Evolutionary conservation across 92 coral and sea anemone genomes (phyloP).

Genomic region (Bergia sp.): DNA sequence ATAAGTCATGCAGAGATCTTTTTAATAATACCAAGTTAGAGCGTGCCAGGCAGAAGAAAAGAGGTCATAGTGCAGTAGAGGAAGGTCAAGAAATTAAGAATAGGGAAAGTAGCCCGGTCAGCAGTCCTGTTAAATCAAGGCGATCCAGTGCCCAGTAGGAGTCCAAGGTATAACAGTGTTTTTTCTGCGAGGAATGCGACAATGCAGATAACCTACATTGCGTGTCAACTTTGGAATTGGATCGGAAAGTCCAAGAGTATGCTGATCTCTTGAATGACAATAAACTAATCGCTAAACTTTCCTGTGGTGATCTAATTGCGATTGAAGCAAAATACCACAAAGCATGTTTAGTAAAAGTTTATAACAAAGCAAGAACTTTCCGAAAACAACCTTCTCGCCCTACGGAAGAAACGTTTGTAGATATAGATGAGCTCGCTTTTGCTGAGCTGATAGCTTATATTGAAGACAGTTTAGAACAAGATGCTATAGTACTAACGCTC

Average conservation of each 20-base stretch:
- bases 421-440: slow-evolving; percentile 63
- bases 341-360: slow-evolving; percentile 48
- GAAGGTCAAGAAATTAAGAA: slow-evolving; percentile 27
- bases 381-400: slow-evolving; percentile 31
- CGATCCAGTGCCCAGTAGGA: slow-evolving; percentile 22
- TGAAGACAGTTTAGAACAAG: slow-evolving; percentile 56
- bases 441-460: slow-evolving; percentile 67
- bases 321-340: slow-evolving; percentile 68
- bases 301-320: slow-evolving; percentile 62
- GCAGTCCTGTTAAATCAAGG: slow-evolving; percentile 49
- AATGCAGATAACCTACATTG: slow-evolving; percentile 27
- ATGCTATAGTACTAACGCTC: slow-evolving; percentile 47
- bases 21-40: slow-evolving; percentile 53
- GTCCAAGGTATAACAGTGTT: slow-evolving; percentile 8
- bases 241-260: slow-evolving; percentile 47
- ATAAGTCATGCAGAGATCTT: slow-evolving; percentile 57
- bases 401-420: slow-evolving; percentile 42
- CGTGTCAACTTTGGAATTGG: slow-evolving; percentile 43
- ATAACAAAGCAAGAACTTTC: slow-evolving; percentile 47
- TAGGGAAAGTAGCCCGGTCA: slow-evolving; percentile 28
- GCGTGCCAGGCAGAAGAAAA: slow-evolving; percentile 46
- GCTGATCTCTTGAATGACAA: slow-evolving; percentile 58
- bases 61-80: slow-evolving; percentile 39
- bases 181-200: slow-evolving; percentile 24
- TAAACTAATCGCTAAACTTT: slow-evolving; percentile 59